Evolutionary conservation across 2,888 invertebrate species (phyloP).

Genomic region (Luperina nickerlii): DNA sequence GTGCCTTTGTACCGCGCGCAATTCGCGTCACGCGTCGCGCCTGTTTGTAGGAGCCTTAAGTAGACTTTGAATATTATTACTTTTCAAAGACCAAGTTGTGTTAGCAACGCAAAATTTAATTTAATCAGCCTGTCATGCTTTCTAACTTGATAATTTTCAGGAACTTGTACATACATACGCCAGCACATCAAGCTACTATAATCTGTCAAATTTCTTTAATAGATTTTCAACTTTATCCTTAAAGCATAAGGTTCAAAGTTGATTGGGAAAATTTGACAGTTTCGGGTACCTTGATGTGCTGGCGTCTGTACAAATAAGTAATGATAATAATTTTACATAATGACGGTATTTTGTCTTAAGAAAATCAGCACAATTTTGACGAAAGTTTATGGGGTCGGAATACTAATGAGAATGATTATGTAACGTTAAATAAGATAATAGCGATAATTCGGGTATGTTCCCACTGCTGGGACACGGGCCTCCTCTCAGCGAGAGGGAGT

Average conservation of each 20-base stretch:
- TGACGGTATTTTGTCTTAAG: neutral
- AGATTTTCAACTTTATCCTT: no score
- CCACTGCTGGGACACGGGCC: neutral
- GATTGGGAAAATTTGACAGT: no score
- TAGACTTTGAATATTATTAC: slow-evolving; percentile 27
- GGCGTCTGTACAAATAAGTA: neutral
- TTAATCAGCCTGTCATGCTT: slow-evolving; percentile 23
- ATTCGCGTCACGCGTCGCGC: no score
- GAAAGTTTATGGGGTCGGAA: neutral
- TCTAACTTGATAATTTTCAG: slow-evolving; percentile 14
- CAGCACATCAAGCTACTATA: no score
- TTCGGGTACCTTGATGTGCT: no score
- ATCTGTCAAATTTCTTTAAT: no score
- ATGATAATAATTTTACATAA: neutral
- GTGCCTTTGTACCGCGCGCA: no score
- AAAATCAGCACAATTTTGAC: neutral
- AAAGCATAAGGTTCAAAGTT: no score
- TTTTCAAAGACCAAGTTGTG: slow-evolving; percentile 33
- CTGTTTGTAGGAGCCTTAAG: neutral
- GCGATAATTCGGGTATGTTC: neutral
- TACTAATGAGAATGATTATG: neutral
- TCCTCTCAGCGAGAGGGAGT: neutral
- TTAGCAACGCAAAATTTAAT: slow-evolving; percentile 34
- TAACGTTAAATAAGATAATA: neutral
- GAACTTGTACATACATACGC: neutral